These are phyloP conservation scores for Pseudopodoces humilis DNA, from an alignment of 2,113 vertebrate species.

Conservation along the genomic window DNA sequence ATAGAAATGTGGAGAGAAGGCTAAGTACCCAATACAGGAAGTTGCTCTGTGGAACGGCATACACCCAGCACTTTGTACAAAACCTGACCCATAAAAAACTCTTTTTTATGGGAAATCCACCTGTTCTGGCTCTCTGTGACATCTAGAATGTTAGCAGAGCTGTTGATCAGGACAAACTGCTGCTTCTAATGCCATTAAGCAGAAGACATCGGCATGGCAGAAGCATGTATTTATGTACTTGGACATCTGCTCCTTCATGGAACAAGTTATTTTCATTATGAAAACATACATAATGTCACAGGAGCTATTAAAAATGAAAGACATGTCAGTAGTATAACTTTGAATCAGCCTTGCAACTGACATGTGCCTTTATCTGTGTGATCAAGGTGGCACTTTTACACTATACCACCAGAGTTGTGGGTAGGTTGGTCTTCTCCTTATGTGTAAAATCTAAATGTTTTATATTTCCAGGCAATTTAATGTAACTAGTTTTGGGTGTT, in stretches of 20 bases:
- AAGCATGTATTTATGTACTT: background rate
- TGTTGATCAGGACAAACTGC: background rate
- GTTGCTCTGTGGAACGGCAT: background rate
- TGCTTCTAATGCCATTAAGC: background rate
- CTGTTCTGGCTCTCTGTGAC: background rate
- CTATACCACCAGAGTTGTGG: background rate
- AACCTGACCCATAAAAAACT: background rate
- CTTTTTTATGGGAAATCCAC: background rate
- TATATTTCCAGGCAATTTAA: background rate
- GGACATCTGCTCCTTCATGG: background rate
- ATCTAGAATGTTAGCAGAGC: background rate
- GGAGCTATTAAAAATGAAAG: slow-evolving; percentile 37
- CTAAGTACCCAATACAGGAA: background rate
- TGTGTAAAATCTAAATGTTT: background rate
- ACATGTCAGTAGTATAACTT: background rate
- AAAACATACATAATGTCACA: background rate
- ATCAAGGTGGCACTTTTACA: background rate
- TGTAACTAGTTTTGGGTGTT: background rate
- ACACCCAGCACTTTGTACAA: background rate
- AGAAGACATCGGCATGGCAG: background rate
- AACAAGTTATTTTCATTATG: slow-evolving; percentile 6
- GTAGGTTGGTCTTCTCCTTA: background rate
- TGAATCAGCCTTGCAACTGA: background rate
- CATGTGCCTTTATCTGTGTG: background rate
- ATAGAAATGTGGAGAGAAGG: background rate